phyloP scores from a whole-genome alignment of 2,113 vertebrate species.

The Pungitius pungitius region DNA sequence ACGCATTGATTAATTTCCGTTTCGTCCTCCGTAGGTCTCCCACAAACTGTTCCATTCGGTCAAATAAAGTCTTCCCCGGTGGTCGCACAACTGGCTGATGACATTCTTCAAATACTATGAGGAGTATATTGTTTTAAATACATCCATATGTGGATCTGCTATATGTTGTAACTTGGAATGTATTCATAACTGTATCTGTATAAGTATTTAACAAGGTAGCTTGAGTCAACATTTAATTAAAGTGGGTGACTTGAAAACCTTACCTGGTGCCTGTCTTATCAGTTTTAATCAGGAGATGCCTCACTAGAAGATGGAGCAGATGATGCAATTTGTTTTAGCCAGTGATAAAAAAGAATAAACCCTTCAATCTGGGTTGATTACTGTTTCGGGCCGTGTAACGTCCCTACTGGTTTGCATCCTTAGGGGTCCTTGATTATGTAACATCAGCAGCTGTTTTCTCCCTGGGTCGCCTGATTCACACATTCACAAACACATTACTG shows the following conservation, averaged over 20 bases:
- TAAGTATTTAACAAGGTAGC: slow-evolving; percentile 43
- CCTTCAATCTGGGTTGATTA: not conserved
- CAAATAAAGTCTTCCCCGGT: slow-evolving; percentile 69
- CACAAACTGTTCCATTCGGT: slow-evolving; percentile 82
- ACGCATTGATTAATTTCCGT: not conserved
- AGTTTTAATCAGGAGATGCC: not conserved
- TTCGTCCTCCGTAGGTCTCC: slow-evolving; percentile 72
- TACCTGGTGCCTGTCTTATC: not conserved
- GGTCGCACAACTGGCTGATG: slow-evolving; percentile 19
- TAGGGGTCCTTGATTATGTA: too few relatives aligned
- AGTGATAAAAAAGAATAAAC: too few relatives aligned
- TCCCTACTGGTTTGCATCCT: too few relatives aligned
- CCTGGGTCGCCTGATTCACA: too few relatives aligned
- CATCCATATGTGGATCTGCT: slow-evolving; percentile 55
- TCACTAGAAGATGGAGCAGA: not conserved
- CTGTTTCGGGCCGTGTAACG: too few relatives aligned
- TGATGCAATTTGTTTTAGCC: not conserved
- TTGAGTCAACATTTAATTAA: slow-evolving; percentile 57
- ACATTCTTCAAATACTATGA: slow-evolving; percentile 40
- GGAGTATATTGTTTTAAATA: slow-evolving; percentile 42
- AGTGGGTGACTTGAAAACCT: slow-evolving; percentile 41
- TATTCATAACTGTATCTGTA: slow-evolving; percentile 44
- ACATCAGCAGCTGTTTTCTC: too few relatives aligned
- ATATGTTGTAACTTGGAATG: slow-evolving; percentile 55
- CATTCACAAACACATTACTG: too few relatives aligned